Base-by-base conservation (phyloP, 2,797 vertebrate genomes). In the Cyclura pinguis region DNA sequence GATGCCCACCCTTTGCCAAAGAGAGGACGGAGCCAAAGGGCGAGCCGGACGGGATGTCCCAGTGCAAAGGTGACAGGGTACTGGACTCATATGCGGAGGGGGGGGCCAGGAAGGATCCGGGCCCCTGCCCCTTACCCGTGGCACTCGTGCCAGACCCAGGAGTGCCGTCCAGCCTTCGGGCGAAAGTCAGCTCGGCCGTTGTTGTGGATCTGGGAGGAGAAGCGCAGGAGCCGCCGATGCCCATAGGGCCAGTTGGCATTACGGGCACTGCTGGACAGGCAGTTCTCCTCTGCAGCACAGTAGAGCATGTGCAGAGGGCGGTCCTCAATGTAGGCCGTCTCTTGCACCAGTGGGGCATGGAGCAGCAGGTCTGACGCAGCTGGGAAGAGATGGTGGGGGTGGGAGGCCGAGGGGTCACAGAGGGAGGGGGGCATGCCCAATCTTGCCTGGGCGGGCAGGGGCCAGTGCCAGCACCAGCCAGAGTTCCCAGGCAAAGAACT, bases 141-240 rank as follows among this genome's bases (percentile, higher is more conserved):
- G 88, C 99, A 99, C 88, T 99, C 98, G 0, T 99, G 99, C 99
- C 99, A 99, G 93, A 99, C 98, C 99, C 99, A 99, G 32, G 99
- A 99, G 96, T 99, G 99, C 22, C 99, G 98, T 0, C 99, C 99
- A 0, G 99, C 98, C 94, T 99, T 99, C 57, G 99, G 99, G 69
- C 99, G 98, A 96, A 99, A 99, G 96, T 99, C 99, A 0, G 99
- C 98, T 0, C 99, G 98, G 4, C 99, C 99, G 2, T 98, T 97
- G 97, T 99, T 99, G 96, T 99, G 98, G 94, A 99, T 99, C 97
- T 99, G 98, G 4, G 99, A 99, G 93, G 99, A 99, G 98, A 99
- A 99, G 92, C 99, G 98, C 9, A 99, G 98, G 89, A 99, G 98
- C 29, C 99, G 98, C 0, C 99, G 98, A 95, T 99, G 98, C 14